Conservation (phyloP, 2,888 invertebrate genomes). For the Myathropa florea region DNA sequence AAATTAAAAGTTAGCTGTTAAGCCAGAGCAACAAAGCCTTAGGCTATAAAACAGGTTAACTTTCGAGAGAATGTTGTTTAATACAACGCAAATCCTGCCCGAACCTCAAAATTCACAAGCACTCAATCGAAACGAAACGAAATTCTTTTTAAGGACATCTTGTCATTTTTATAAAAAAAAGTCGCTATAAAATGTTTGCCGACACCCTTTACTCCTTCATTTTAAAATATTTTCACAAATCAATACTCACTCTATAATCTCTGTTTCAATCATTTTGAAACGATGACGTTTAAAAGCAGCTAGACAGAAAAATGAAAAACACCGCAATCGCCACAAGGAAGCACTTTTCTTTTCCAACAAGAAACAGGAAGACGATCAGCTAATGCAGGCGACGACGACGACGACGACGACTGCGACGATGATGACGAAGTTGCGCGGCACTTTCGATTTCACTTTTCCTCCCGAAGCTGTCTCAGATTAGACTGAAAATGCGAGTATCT, state of each 20-base stretch:
- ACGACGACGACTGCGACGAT: neutral
- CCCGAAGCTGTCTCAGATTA: slow-evolving; percentile 41
- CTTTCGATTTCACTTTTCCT: slow-evolving; percentile 70
- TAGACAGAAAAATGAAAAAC: neutral
- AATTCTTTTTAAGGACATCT: no score
- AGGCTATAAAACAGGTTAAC: no score
- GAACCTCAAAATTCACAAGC: no score
- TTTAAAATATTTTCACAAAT: neutral
- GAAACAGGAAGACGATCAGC: slow-evolving; percentile 50
- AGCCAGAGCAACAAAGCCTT: no score
- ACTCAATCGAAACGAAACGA: no score
- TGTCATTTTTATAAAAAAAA: no score
- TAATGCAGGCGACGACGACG: slow-evolving; percentile 13
- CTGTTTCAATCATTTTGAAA: slow-evolving; percentile 56
- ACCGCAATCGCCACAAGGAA: slow-evolving; percentile 25
- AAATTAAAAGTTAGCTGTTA: no score
- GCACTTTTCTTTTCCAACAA: slow-evolving; percentile 5
- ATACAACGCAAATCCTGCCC: no score
- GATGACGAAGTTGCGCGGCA: slow-evolving; percentile 30
- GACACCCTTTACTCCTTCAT: neutral
- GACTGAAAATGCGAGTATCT: slow-evolving; percentile 44
- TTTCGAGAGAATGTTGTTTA: no score
- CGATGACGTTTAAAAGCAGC: neutral
- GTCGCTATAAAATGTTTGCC: no score
- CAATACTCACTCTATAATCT: slow-evolving; percentile 63